A percentile compares a stretch with the other conserved stretches of the same genome.
These are phyloP conservation scores for Pseudomyrmex gracilis DNA, from an alignment of 1,140 invertebrate genomes.

Conservation along the genomic window DNA sequence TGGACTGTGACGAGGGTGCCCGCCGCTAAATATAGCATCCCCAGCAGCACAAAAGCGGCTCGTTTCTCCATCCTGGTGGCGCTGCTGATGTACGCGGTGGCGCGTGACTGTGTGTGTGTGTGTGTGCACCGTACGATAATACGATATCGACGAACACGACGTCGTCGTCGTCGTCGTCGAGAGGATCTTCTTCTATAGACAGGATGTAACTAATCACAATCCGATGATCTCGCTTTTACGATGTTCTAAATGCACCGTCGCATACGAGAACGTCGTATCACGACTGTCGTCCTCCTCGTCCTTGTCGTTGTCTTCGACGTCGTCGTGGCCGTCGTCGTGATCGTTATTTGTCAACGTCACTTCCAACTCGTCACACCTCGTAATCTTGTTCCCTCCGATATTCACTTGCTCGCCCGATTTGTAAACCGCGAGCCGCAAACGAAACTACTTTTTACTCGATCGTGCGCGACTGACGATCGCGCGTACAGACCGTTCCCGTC, in stretches of 20 bases:
- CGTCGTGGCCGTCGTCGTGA: constrained; percentile 12
- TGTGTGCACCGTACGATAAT: constrained; percentile 58
- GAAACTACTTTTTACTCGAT: not conserved
- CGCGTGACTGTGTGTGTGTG: constrained; percentile 65
- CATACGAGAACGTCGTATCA: constrained; percentile 14
- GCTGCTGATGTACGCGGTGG: constrained; percentile 64
- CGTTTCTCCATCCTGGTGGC: constrained; percentile 81
- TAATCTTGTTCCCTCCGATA: no score
- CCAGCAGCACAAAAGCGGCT: constrained; percentile 79
- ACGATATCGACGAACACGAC: constrained; percentile 44
- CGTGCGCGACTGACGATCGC: constrained; percentile 27
- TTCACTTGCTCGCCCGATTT: not conserved
- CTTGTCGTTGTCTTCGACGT: not conserved
- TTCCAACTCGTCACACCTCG: constrained; percentile 16
- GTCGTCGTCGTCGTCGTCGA: constrained; percentile 1
- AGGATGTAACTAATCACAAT: constrained; percentile 9
- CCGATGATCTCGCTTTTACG: constrained; percentile 1
- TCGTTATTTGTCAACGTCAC: constrained; percentile 30
- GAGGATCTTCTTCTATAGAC: not conserved
- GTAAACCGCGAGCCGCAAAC: not conserved
- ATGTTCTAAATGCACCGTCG: constrained; percentile 30
- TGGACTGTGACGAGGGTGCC: constrained; percentile 79
- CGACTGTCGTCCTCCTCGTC: constrained; percentile 6
- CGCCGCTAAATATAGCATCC: constrained; percentile 83
- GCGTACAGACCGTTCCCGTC: constrained; percentile 29